Conservation (phyloP, 2,888 invertebrate species). For the Tachystola acroxantha region DNA sequence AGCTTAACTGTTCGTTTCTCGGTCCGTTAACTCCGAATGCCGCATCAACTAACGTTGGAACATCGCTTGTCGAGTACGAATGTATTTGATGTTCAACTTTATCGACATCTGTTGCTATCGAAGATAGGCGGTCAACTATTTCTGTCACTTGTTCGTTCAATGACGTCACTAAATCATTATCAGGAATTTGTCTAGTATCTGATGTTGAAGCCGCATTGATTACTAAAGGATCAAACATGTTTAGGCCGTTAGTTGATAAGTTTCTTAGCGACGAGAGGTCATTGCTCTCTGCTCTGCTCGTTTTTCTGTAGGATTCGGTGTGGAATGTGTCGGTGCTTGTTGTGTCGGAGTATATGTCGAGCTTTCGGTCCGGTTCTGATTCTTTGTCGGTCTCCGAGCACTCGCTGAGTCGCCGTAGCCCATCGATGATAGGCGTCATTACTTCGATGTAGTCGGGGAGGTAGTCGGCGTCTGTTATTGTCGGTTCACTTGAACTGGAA, state of each 20-base stretch:
- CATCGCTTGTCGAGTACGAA: conserved; percentile 66
- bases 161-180: conserved; percentile 66
- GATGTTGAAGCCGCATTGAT: conserved; percentile 60
- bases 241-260: conserved; percentile 65
- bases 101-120: conserved; percentile 57
- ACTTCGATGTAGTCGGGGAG: conserved; percentile 71
- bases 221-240: conserved; percentile 72
- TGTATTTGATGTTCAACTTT: conserved; percentile 55
- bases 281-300: conserved; percentile 49
- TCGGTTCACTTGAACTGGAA: conserved; percentile 54
- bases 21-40: conserved; percentile 41
- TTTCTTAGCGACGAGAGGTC: conserved; percentile 65
- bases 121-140: conserved; percentile 66
- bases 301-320: conserved; percentile 38
- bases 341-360: conserved; percentile 32
- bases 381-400: conserved; percentile 35
- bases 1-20: conserved; percentile 62
- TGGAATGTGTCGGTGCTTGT: conserved; percentile 51
- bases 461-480: conserved; percentile 63
- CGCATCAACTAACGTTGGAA: conserved; percentile 56
- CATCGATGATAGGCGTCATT: conserved; percentile 69
- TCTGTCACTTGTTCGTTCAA: conserved; percentile 72
- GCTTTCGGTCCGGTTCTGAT: conserved; percentile 32
- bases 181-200: conserved; percentile 55
- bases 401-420: conserved; percentile 51